phyloP scores from a whole-genome alignment of 2,888 invertebrate species.

The Spilosoma lubricipeda region DNA sequence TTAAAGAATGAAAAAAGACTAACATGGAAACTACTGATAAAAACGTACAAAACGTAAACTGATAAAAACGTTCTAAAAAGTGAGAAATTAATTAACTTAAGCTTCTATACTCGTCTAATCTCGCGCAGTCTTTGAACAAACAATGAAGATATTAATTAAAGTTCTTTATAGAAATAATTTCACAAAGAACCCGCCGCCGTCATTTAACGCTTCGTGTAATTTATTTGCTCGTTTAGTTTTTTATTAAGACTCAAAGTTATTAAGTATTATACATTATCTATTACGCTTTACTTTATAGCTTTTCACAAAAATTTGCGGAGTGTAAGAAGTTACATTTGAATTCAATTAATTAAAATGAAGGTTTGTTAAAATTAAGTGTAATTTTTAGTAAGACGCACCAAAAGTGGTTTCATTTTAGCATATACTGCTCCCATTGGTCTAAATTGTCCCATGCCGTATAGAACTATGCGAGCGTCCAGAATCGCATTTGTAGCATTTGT shows the following conservation, averaged over 20 bases:
- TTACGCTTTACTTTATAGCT: background rate
- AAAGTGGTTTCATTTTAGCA: background rate
- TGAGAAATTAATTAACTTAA: background rate
- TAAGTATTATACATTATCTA: background rate
- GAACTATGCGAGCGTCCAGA: background rate
- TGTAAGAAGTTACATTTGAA: no score
- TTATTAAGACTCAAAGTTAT: background rate
- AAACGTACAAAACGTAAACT: background rate
- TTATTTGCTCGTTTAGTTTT: background rate
- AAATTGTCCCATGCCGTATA: background rate
- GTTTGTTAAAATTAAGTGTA: background rate
- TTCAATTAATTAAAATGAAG: background rate
- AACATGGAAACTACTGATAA: no score
- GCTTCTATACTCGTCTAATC: background rate
- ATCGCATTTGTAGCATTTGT: conserved; percentile 41
- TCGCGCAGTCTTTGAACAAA: background rate
- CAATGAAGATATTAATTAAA: conserved; percentile 2
- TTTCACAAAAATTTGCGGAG: no score
- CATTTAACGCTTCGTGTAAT: background rate
- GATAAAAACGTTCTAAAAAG: background rate
- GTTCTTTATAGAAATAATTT: background rate
- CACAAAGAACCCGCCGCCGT: background rate
- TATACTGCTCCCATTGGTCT: background rate
- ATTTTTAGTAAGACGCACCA: background rate
- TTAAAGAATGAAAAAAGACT: background rate